Evolutionary conservation across 2,113 vertebrate species (phyloP).

Genomic region (Bos indicus): DNA sequence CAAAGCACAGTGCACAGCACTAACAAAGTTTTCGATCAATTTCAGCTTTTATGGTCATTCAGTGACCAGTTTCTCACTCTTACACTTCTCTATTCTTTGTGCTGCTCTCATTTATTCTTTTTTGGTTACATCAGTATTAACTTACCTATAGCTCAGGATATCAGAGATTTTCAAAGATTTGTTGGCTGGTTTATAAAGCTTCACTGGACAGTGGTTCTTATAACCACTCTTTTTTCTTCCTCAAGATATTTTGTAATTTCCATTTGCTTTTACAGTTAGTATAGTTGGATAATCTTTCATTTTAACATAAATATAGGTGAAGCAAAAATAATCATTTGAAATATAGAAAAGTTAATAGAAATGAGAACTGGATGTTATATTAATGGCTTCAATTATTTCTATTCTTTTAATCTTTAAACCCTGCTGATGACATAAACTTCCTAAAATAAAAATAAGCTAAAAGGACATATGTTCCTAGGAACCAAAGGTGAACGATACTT

Average conservation of each 20-base stretch:
- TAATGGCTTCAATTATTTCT: not conserved
- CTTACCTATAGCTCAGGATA: not conserved
- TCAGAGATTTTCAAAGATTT: not conserved
- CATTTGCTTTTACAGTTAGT: not conserved
- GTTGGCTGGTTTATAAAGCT: not conserved
- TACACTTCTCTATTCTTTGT: not conserved
- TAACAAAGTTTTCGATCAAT: not conserved
- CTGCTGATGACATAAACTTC: not conserved
- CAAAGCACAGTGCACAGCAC: not conserved
- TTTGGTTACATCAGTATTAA: not conserved
- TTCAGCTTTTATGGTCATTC: not conserved
- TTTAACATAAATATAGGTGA: not conserved
- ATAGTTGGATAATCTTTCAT: not conserved
- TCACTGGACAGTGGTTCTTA: not conserved
- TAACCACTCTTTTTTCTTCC: not conserved
- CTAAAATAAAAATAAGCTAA: not conserved
- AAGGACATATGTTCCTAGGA: not conserved
- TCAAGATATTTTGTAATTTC: not conserved
- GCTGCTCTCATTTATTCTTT: not conserved
- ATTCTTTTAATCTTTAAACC: not conserved
- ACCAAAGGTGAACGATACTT: not conserved
- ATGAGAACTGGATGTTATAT: not conserved
- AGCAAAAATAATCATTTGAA: not conserved
- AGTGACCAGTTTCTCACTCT: not conserved
- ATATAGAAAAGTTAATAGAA: not conserved